Evolutionary conservation across 2,888 invertebrate species (phyloP).

Genomic region (Tuta absoluta): DNA sequence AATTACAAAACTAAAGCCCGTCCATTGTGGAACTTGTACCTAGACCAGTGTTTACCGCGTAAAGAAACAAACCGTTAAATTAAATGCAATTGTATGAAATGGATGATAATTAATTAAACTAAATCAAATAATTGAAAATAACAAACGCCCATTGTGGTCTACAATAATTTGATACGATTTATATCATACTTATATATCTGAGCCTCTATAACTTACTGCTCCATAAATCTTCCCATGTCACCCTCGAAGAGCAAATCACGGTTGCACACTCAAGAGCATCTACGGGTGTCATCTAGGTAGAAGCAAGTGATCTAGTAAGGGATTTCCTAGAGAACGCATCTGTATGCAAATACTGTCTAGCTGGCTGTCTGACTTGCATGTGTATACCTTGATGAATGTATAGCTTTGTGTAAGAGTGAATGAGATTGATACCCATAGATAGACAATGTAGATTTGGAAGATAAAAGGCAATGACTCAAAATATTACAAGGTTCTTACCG

Average conservation of each 20-base stretch:
- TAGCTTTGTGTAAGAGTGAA: not conserved
- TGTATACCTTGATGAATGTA: not conserved
- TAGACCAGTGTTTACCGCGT: too few relatives aligned
- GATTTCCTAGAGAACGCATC: conserved; percentile 12
- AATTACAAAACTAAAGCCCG: too few relatives aligned
- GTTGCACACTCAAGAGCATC: not conserved
- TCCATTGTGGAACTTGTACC: too few relatives aligned
- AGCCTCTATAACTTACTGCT: not conserved
- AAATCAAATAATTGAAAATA: too few relatives aligned
- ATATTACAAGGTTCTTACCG: too few relatives aligned
- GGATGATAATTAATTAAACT: too few relatives aligned
- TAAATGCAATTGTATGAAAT: too few relatives aligned
- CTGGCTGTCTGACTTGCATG: not conserved
- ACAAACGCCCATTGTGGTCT: too few relatives aligned
- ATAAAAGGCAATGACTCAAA: too few relatives aligned
- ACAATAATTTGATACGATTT: too few relatives aligned
- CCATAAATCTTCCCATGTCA: not conserved
- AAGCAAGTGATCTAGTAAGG: conserved; percentile 3
- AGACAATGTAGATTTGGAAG: too few relatives aligned
- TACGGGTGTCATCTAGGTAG: not conserved
- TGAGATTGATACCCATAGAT: not conserved
- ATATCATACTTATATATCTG: not conserved
- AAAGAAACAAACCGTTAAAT: too few relatives aligned
- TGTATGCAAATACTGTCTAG: conserved; percentile 19
- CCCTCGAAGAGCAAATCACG: not conserved